These are phyloP conservation scores for Phymastichus coffea DNA, from an alignment of 1,140 invertebrate genomes.

Conservation along the genomic window DNA sequence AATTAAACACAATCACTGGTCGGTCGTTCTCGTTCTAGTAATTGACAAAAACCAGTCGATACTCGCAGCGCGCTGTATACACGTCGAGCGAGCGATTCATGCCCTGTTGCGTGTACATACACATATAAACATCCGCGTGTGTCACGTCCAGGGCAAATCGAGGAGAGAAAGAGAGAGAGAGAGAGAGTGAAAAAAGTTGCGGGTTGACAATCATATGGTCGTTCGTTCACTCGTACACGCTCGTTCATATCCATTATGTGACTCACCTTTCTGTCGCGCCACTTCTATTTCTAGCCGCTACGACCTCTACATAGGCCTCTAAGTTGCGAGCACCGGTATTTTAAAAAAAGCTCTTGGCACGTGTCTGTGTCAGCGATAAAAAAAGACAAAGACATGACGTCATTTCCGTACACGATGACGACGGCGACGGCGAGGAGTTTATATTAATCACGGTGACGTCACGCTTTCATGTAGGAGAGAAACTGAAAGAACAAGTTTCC, in stretches of 20 bases:
- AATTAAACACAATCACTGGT: constrained; percentile 1
- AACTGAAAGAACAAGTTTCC: neutral
- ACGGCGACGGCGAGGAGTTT: no score
- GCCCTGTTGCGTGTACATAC: neutral
- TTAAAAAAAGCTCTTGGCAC: no score
- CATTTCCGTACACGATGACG: no score
- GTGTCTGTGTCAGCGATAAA: no score
- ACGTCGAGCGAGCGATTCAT: neutral
- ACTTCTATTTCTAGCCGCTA: constrained; percentile 9
- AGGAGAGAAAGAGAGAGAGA: no score
- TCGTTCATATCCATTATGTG: neutral
- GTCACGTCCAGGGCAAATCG: neutral
- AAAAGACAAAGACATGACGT: no score
- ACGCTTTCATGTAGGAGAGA: neutral
- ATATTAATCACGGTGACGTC: no score
- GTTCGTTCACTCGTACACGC: neutral
- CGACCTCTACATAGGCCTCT: neutral
- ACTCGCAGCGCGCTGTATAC: no score
- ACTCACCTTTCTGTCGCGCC: neutral
- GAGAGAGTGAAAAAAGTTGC: constrained; percentile 5
- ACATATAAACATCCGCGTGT: neutral
- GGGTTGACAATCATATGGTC: constrained; percentile 14
- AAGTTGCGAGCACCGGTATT: neutral
- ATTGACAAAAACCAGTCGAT: constrained; percentile 3
- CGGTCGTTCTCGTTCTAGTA: neutral